Base-by-base conservation (phyloP, 2,888 invertebrate species). In the Protonemura montana region DNA sequence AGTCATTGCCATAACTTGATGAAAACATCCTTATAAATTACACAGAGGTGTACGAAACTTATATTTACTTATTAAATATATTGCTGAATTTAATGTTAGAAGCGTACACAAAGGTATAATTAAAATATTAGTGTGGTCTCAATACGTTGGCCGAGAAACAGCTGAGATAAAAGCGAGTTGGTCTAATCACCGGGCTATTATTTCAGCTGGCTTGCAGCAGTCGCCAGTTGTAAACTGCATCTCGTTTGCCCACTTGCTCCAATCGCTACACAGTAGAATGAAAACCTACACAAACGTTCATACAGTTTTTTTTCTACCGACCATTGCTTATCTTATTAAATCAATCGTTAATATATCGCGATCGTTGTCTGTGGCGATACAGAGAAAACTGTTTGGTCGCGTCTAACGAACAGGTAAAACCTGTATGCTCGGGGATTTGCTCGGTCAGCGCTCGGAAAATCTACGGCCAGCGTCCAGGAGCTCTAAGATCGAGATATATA, bases 51-150 rank as follows among this genome's bases (percentile, higher is more conserved):
- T 59, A 59, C 13, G 59, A 59, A 2, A 21, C 59, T 10, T 59
- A 2, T 59, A 59, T 59, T 59, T 59, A 59, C 59, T 59, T 2
- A 59, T 13, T 21, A 59, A 59, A 59, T 13, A 59, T 59, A 59
- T 59, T 59, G 59, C 21, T 10, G 13, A 10, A 59, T 16, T 59
- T 59, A 59, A 59, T 59, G 59, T 59, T 59, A 16, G 59, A 13
- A 59, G 59, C 21, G 59, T 7, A 59, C 13, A 21, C 59, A 59
- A 59, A 21, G 13, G 59, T 59, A 59, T 59, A 59, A 59, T 59
- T 59, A 59, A 59, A 59, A 59, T 59, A 59, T 59, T 59, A 59
- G 59, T 59, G 59, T 59, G 59, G 59, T 59, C 59, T 59, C 59
- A 59, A 59, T 59, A 59, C 59, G 13, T 59, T 59, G 59, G 59